Evolutionary conservation across 2,797 vertebrate species (phyloP), one percentile per base, ranked within the genome.

Genomic region (Rhabdomys pumilio): DNA sequence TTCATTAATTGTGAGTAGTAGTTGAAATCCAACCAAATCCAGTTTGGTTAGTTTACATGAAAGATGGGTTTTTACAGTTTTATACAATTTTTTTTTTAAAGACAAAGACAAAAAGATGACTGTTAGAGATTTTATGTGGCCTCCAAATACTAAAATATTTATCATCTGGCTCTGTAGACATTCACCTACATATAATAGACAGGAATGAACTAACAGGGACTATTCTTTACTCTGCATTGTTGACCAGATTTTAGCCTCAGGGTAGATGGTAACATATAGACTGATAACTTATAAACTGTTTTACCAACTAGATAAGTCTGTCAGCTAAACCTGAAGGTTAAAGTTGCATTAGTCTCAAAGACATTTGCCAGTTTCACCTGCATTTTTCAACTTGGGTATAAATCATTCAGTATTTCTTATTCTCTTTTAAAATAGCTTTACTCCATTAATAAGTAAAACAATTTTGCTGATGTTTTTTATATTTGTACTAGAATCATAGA

Each of bases 11-110:
- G 63, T 69, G 55, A 59, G 2, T 29, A 41, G 55, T 6, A 75
- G 61, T 12, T 87, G 8, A 89, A 72, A 75, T 55, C 53, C 5
- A 55, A 29, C 29, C 13, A 63, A 72, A 31, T 22, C 19, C 41
- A 38, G 17, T 57, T 95, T 94, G 29, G 31, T 88, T 57, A 82
- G 44, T 61, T 59, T 50, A 73, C 90, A 14, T 9, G 8, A 61
- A 94, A 84, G 50, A 61, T 86, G 31, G 15, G 72, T 50, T 90
- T 90, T 97, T 88, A 83, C 20, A 65, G 80, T 85, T 92, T 90
- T 8, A 90, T 69, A 72, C 7, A 82, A 22, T 38, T 1, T 4
- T 55, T 38, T 38, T 65, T 26, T 31, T 57, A 69, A 73, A 53
- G n/a, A 55, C 47, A 73, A 76, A 57, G 20, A 86, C 72, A 73